Percentiles rank a stretch among this genome's conserved stretches.
Evolutionary conservation across 1,140 invertebrate species (phyloP).

Genomic region (Lanistes nyassanus): DNA sequence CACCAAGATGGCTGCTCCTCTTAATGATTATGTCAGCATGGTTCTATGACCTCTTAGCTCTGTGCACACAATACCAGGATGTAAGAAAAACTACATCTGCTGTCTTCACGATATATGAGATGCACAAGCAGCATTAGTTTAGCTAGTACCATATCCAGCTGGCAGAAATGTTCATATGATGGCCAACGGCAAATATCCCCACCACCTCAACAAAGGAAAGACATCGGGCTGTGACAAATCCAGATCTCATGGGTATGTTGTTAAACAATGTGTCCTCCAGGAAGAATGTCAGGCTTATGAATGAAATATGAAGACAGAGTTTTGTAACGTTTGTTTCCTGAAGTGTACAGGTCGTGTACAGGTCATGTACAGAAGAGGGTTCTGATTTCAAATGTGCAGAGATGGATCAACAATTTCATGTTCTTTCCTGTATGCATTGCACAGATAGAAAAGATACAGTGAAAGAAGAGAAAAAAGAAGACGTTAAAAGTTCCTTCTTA

Average conservation of each 20-base stretch:
- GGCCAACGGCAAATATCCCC: conserved; percentile 41
- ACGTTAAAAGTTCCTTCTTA: conserved; percentile 7
- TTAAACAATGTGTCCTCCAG: conserved; percentile 34
- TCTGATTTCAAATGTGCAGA: conserved; percentile 1
- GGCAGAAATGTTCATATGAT: background rate
- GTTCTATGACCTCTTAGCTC: too few species aligned
- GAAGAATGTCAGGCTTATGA: conserved; percentile 30
- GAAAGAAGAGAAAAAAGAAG: background rate
- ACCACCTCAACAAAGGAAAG: conserved; percentile 39
- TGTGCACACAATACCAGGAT: too few species aligned
- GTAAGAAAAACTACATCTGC: too few species aligned
- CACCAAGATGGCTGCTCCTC: too few species aligned
- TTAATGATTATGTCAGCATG: too few species aligned
- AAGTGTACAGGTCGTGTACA: background rate
- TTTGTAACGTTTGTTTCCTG: conserved; percentile 8
- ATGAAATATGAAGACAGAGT: conserved; percentile 15
- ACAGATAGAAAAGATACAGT: background rate
- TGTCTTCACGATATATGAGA: too few species aligned
- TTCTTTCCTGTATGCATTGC: background rate
- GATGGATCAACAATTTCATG: background rate
- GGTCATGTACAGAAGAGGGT: background rate
- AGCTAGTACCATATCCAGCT: too few species aligned
- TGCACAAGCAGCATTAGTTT: too few species aligned
- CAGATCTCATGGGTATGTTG: conserved; percentile 42
- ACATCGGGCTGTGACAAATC: conserved; percentile 47